Conservation (phyloP, 2,113 vertebrate species). For the Picathartes gymnocephalus region DNA sequence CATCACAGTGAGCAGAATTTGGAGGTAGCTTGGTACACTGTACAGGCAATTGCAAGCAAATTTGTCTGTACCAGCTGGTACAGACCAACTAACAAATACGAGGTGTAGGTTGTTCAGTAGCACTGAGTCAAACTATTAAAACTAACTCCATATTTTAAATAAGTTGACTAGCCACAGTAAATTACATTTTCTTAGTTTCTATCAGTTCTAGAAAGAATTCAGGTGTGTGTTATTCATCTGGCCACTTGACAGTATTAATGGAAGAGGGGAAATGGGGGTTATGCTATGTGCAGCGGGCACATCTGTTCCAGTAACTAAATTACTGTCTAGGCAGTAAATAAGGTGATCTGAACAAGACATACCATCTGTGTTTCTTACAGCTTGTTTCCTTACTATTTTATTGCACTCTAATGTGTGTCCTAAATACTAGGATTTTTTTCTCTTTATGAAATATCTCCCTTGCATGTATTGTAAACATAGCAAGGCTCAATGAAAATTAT, state of each 20-base stretch:
- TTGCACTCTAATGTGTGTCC: background rate
- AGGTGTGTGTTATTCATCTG: background rate
- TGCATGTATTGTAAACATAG: background rate
- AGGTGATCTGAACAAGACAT: slow-evolving; percentile 12
- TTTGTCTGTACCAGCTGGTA: background rate
- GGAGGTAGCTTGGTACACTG: background rate
- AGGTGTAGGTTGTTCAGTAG: background rate
- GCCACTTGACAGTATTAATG: background rate
- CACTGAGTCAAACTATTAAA: background rate
- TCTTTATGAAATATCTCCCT: background rate
- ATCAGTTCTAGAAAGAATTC: background rate
- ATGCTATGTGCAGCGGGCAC: background rate
- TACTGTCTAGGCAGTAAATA: background rate
- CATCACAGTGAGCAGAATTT: background rate
- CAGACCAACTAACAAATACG: background rate
- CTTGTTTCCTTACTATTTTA: background rate
- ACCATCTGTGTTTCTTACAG: slow-evolving; percentile 31
- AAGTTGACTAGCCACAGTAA: background rate
- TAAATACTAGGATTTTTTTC: background rate
- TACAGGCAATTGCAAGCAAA: background rate
- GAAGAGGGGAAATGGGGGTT: background rate
- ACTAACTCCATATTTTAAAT: background rate
- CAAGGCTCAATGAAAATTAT: background rate
- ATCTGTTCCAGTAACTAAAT: slow-evolving; percentile 51
- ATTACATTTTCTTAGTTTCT: background rate